Evolutionary conservation across 2,888 invertebrate species (phyloP).

Genomic region (Acanthococcus lagerstroemiae): DNA sequence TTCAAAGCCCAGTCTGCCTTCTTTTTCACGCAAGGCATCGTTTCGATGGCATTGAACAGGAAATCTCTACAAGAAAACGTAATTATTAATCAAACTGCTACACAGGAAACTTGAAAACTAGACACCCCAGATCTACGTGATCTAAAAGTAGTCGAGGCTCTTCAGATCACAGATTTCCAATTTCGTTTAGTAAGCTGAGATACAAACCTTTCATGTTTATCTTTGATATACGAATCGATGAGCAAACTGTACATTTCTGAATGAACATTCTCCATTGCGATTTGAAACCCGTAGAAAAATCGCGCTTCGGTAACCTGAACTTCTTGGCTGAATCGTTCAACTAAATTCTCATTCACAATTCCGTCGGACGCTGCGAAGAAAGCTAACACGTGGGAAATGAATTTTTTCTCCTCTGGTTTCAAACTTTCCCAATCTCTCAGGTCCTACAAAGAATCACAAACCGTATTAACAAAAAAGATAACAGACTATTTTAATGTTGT

Average conservation of each 20-base stretch:
- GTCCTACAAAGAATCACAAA: slow-evolving; percentile 50
- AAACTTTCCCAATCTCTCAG: slow-evolving; percentile 73
- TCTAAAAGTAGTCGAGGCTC: no score
- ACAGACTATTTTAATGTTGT: no score
- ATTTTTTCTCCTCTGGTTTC: slow-evolving; percentile 78
- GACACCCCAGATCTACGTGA: no score
- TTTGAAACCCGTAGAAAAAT: slow-evolving; percentile 98
- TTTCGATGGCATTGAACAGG: slow-evolving; percentile 95
- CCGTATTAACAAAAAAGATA: no score
- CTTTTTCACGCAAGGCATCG: slow-evolving; percentile 88
- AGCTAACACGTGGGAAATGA: slow-evolving; percentile 92
- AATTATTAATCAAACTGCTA: not conserved
- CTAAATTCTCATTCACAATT: slow-evolving; percentile 97
- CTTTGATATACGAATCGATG: slow-evolving; percentile 91
- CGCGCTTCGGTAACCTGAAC: slow-evolving; percentile 94
- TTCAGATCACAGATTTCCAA: no score
- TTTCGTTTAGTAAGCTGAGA: no score
- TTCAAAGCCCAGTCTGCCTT: slow-evolving; percentile 98
- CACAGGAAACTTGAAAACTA: not conserved
- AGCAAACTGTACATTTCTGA: slow-evolving; percentile 99
- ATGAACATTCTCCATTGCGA: slow-evolving; percentile 98
- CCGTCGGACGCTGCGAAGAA: slow-evolving; percentile 99
- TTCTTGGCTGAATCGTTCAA: slow-evolving; percentile 94
- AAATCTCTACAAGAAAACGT: slow-evolving; percentile 61
- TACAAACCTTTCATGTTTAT: slow-evolving; percentile 73